Conservation (phyloP, 2,113 vertebrate genomes). For the Psammodynastes pulverulentus region DNA sequence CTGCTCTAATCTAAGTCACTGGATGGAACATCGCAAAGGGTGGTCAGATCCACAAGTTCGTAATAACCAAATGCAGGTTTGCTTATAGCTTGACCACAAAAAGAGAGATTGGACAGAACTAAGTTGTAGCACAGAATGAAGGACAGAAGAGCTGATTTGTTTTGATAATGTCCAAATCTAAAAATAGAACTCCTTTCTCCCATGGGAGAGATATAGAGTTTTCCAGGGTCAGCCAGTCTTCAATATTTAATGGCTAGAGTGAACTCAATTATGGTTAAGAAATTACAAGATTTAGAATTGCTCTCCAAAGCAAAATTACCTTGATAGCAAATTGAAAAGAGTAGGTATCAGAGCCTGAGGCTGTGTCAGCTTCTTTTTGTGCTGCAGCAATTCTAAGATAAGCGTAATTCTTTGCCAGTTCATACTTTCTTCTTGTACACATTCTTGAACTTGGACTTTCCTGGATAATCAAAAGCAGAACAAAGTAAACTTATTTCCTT, state of each 20-base stretch:
- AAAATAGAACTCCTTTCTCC: not conserved
- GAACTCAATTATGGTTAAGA: not conserved
- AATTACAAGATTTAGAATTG: not conserved
- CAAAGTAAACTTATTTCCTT: not conserved
- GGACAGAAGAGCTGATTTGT: not conserved
- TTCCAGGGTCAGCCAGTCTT: not conserved
- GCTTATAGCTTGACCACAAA: not conserved
- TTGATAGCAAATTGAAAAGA: slow-evolving; percentile 86
- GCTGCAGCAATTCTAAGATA: slow-evolving; percentile 91
- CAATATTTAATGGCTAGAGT: not conserved
- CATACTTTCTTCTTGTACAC: slow-evolving; percentile 62
- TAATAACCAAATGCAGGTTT: not conserved
- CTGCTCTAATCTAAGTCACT: not conserved
- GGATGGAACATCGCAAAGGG: not conserved
- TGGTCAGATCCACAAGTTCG: not conserved
- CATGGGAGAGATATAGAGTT: too few relatives aligned
- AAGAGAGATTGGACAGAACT: not conserved
- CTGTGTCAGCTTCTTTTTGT: slow-evolving; percentile 91
- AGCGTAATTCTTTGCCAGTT: slow-evolving; percentile 86
- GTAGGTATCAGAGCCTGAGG: slow-evolving; percentile 79
- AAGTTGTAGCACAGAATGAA: not conserved
- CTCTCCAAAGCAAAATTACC: slow-evolving; percentile 66
- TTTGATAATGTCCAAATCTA: not conserved
- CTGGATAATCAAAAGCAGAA: slow-evolving; percentile 58
- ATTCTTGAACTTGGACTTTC: slow-evolving; percentile 69